Evolutionary conservation across 2,888 invertebrate species (phyloP).

Genomic region (Lepas anatifera): DNA sequence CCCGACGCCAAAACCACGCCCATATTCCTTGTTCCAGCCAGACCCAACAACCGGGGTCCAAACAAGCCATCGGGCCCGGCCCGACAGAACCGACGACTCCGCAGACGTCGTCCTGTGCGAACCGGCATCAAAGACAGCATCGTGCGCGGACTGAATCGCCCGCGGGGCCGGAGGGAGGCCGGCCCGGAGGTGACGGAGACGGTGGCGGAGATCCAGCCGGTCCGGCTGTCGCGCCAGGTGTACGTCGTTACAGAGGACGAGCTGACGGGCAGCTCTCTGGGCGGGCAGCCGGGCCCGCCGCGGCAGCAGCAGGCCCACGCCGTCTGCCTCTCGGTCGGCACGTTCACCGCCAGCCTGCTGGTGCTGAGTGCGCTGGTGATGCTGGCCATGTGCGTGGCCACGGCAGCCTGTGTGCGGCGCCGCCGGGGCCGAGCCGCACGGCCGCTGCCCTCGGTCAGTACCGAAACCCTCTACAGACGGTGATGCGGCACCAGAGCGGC

Average conservation of each 20-base stretch:
- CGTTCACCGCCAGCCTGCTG: constrained; percentile 26
- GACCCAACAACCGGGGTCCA: neutral
- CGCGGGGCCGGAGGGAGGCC: neutral
- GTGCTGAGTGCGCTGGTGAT: constrained; percentile 3
- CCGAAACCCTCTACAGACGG: too few relatives aligned
- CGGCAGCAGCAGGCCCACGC: constrained; percentile 15
- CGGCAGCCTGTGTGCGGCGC: neutral
- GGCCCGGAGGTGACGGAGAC: neutral
- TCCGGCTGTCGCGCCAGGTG: neutral
- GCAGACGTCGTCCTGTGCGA: too few relatives aligned
- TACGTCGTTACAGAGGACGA: constrained; percentile 15
- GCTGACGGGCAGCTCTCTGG: constrained; percentile 24
- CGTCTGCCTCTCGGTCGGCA: constrained; percentile 4
- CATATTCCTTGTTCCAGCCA: neutral
- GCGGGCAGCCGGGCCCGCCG: constrained; percentile 16
- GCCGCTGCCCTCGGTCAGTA: neutral
- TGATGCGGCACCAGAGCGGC: too few relatives aligned
- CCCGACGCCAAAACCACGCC: neutral
- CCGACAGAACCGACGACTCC: too few relatives aligned
- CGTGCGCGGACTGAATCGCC: too few relatives aligned
- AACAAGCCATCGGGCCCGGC: too few relatives aligned
- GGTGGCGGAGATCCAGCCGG: neutral
- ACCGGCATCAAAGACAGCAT: too few relatives aligned
- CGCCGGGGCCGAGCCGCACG: neutral
- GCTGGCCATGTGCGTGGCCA: neutral